Percentiles rank a stretch among this genome's conserved stretches.
These are phyloP conservation scores for Apamea sordens DNA, from an alignment of 2,888 invertebrate genomes.

Conservation along the genomic window DNA sequence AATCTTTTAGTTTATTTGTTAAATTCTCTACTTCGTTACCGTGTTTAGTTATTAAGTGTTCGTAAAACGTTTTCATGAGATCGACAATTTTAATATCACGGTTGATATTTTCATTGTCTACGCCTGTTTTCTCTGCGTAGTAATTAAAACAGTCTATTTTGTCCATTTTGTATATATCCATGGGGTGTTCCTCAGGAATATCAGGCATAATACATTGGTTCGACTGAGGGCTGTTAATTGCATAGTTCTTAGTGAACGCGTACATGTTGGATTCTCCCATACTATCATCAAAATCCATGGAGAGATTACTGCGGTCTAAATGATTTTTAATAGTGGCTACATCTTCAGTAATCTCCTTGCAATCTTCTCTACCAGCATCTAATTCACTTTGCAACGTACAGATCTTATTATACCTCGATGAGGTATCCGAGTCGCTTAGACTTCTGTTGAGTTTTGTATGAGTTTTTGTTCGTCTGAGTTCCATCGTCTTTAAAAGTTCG, in stretches of 20 bases:
- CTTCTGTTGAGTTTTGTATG: conserved; percentile 81
- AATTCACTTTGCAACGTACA: conserved; percentile 85
- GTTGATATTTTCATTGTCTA: conserved; percentile 71
- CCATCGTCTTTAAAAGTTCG: conserved; percentile 67
- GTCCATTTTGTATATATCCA: conserved; percentile 78
- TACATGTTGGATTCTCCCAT: conserved; percentile 76
- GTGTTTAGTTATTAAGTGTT: conserved; percentile 77
- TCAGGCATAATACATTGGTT: conserved; percentile 72
- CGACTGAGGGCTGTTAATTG: conserved; percentile 62
- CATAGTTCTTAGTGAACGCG: conserved; percentile 69
- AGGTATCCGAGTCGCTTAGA: conserved; percentile 82
- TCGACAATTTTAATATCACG: conserved; percentile 80
- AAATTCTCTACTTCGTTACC: conserved; percentile 83
- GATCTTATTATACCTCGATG: conserved; percentile 83
- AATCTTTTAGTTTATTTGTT: conserved; percentile 80
- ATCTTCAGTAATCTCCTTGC: conserved; percentile 84
- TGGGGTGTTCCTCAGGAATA: conserved; percentile 73
- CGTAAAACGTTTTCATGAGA: conserved; percentile 82
- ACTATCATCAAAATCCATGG: conserved; percentile 84
- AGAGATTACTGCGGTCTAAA: conserved; percentile 80
- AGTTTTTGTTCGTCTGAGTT: conserved; percentile 63
- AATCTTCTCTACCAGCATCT: conserved; percentile 84
- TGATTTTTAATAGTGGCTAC: conserved; percentile 86
- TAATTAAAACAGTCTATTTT: conserved; percentile 82
- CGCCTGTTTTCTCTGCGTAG: conserved; percentile 78